These are phyloP conservation scores for Tragelaphus imberbis DNA, from an alignment of 2,113 vertebrate species.

Conservation along the genomic window DNA sequence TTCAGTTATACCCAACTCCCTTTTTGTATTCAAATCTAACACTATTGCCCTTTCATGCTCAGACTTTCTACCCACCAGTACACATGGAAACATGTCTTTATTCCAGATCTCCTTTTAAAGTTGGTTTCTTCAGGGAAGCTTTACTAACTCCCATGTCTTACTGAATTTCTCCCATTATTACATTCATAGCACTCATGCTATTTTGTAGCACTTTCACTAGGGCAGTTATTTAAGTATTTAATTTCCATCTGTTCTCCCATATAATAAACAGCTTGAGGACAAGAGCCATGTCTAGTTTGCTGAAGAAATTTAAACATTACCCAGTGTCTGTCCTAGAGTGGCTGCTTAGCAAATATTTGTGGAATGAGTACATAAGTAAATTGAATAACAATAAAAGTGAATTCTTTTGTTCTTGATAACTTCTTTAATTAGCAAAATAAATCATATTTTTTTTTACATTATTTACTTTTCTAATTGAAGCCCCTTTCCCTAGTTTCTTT, in stretches of 20 bases:
- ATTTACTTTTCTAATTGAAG: neutral
- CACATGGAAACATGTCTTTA: neutral
- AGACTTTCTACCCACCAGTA: neutral
- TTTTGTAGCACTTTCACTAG: neutral
- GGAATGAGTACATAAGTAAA: neutral
- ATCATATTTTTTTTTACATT: neutral
- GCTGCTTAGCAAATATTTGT: neutral
- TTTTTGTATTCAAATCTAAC: neutral
- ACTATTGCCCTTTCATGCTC: neutral
- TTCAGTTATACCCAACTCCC: neutral
- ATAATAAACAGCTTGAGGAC: neutral
- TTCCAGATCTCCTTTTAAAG: neutral
- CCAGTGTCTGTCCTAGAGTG: neutral
- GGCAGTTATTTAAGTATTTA: neutral
- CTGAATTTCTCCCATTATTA: neutral
- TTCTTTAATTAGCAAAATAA: neutral
- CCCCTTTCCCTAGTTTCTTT: neutral
- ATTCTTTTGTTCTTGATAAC: neutral
- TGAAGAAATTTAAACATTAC: neutral
- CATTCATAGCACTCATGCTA: neutral
- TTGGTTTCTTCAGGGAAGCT: neutral
- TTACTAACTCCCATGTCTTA: neutral
- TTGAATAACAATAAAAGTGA: neutral
- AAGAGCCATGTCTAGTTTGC: neutral
- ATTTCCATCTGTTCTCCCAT: neutral